A percentile compares a stretch with the other conserved stretches of the same genome.
phyloP scores from a whole-genome alignment of 2,888 invertebrate genomes.

The Meandrusa payeni region DNA sequence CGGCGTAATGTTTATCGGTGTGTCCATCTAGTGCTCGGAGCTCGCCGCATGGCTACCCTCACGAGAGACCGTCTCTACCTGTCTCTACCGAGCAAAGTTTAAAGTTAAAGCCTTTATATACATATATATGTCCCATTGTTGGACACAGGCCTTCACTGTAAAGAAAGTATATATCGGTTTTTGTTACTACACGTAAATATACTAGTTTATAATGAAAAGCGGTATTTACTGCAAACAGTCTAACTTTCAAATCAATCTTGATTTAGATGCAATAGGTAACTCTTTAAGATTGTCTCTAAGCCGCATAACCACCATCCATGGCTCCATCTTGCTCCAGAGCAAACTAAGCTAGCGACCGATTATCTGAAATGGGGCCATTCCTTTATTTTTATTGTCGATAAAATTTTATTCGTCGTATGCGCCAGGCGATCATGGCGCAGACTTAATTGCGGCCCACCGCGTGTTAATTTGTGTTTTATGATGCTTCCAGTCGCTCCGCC shows the following conservation, averaged over 20 bases:
- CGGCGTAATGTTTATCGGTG: conserved; percentile 33
- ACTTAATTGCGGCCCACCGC: conserved; percentile 70
- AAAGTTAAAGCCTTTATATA: too few relatives aligned
- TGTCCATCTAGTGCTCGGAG: background rate
- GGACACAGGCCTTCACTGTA: too few relatives aligned
- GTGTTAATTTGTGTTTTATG: conserved; percentile 57
- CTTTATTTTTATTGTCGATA: conserved; percentile 53
- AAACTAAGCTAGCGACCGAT: conserved; percentile 3
- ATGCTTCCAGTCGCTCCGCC: conserved; percentile 44
- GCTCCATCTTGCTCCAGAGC: conserved; percentile 2
- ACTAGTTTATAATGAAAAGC: too few relatives aligned
- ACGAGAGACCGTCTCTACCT: too few relatives aligned
- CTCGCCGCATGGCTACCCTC: background rate
- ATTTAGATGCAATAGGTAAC: too few relatives aligned
- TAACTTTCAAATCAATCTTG: too few relatives aligned
- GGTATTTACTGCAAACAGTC: too few relatives aligned
- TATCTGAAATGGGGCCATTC: conserved; percentile 54
- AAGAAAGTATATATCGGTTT: too few relatives aligned
- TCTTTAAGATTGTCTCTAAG: background rate
- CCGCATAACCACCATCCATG: background rate
- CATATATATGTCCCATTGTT: too few relatives aligned
- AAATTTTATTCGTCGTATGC: conserved; percentile 44
- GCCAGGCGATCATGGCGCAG: conserved; percentile 60
- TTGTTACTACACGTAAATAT: too few relatives aligned
- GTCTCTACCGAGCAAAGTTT: too few relatives aligned